Evolutionary conservation across 2,113 vertebrate genomes (phyloP).

Genomic region (Lamprotornis superbus): DNA sequence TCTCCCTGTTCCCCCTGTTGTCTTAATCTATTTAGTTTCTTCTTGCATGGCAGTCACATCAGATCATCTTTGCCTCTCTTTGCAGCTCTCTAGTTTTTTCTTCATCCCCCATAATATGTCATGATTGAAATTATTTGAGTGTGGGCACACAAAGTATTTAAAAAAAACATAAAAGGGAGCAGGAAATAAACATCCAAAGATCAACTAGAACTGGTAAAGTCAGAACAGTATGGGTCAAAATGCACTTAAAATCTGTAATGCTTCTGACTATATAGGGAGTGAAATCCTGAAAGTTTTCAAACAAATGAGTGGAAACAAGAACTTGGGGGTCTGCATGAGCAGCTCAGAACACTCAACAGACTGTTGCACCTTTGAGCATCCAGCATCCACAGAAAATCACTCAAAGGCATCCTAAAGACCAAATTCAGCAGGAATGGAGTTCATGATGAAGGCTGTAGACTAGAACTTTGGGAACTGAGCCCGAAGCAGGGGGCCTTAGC

Average conservation of each 20-base stretch:
- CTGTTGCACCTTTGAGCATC: not conserved
- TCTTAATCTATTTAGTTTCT: constrained; percentile 3
- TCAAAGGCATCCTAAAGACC: not conserved
- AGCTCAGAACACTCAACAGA: not conserved
- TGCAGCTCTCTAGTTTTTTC: not conserved
- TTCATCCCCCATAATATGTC: not conserved
- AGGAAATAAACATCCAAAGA: not conserved
- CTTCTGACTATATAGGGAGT: not conserved
- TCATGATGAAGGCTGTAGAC: not conserved
- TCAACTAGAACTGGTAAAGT: not conserved
- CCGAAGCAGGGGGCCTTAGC: not conserved
- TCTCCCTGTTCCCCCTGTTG: not conserved
- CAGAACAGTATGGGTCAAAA: not conserved
- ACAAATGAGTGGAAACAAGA: not conserved
- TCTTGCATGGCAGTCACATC: constrained; percentile 10
- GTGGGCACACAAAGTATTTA: not conserved
- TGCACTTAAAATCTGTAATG: not conserved
- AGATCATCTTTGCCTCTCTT: not conserved
- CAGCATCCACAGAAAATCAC: not conserved
- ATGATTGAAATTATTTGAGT: not conserved
- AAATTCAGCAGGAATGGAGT: not conserved
- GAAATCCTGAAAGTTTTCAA: not conserved
- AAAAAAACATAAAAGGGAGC: not conserved
- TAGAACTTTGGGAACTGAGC: not conserved
- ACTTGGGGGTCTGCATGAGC: not conserved